Base-by-base conservation (phyloP, 30 jellyfish, hydroid and myxozoan genomes). In the Aurelia coerulea region DNA sequence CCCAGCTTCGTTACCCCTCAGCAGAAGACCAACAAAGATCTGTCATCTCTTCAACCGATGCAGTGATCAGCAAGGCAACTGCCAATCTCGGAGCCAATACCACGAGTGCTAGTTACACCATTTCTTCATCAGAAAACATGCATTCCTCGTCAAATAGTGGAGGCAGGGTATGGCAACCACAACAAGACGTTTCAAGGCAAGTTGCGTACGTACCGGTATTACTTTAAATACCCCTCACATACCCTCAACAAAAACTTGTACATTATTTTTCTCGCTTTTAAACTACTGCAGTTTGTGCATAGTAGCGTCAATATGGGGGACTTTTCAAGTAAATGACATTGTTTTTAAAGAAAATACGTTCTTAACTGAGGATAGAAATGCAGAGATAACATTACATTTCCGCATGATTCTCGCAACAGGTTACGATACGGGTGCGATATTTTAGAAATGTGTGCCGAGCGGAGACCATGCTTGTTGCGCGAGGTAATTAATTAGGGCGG, bases 131-230 rank as follows among this genome's bases (percentile, higher is more conserved):
- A 18, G 96, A 88, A 72, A 88, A 79, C 86, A 88, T 88, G 96
- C 96, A 88, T 68, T 88, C 96, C 11, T 46, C 96, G 59, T 69
- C 96, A 62, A 73, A 52, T 64, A 83, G 83, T 72, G 91, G 91
- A 32, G 90, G 90, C 52, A 76, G 97, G 51, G 97, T 90, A 9
- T 90, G 97, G 97, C 97, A 90, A 83, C 97, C 97, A 58, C 97
- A 90, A 62, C 97, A 81, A 73, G 97, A 90, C 62, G 90, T 83
- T 11, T 90, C 97, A 49, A 81, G 97, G 92, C 97, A 90, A 83
- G 97, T 90, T 18, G 97, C 97, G 42, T 90, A 90, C 59, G 97
- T 90, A 4, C 97, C 97, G 32, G 97, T 89, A 15, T 59, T 90
- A 41, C 88, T 90, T 65, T 83, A 68, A 78, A 59, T 79, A 16